These are phyloP conservation scores for Liopterus haemorrhoidalis DNA, from an alignment of 2,888 invertebrate genomes.

Conservation along the genomic window DNA sequence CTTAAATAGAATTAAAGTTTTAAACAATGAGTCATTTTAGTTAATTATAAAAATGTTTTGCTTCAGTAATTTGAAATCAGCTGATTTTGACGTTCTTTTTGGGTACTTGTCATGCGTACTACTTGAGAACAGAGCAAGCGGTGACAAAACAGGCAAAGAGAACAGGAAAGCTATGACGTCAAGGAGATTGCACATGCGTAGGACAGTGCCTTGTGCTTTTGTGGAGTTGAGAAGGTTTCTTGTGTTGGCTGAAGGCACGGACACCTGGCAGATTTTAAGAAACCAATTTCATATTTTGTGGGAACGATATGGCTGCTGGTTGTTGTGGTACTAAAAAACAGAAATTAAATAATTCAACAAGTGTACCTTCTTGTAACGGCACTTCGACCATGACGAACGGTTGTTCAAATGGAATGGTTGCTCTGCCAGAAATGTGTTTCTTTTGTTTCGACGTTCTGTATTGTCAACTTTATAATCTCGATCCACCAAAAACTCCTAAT, in stretches of 20 bases:
- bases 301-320: constrained; percentile 70
- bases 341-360: constrained; percentile 66
- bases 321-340: constrained; percentile 91
- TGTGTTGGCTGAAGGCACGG: constrained; percentile 18
- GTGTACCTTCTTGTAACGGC: constrained; percentile 43
- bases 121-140: constrained; percentile 10
- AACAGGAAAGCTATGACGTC: constrained; percentile 22
- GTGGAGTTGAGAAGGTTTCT: no score
- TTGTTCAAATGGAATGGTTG: constrained; percentile 57
- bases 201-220: constrained; percentile 20
- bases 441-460: constrained; percentile 99
- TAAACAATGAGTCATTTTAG: no score
- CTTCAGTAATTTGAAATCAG: no score
- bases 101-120: constrained; percentile 18
- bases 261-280: constrained; percentile 10
- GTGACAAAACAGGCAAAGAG: constrained; percentile 17
- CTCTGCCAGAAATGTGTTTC: constrained; percentile 94
- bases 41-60: no score
- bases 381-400: constrained; percentile 40
- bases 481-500: constrained; percentile 83
- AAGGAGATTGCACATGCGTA: constrained; percentile 12
- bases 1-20: constrained; percentile 26
- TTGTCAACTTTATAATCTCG: constrained; percentile 86
- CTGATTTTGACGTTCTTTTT: constrained; percentile 22
- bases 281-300: no score